These are phyloP conservation scores for Thunnus maccoyii DNA, from an alignment of 2,113 vertebrate species.

Conservation along the genomic window DNA sequence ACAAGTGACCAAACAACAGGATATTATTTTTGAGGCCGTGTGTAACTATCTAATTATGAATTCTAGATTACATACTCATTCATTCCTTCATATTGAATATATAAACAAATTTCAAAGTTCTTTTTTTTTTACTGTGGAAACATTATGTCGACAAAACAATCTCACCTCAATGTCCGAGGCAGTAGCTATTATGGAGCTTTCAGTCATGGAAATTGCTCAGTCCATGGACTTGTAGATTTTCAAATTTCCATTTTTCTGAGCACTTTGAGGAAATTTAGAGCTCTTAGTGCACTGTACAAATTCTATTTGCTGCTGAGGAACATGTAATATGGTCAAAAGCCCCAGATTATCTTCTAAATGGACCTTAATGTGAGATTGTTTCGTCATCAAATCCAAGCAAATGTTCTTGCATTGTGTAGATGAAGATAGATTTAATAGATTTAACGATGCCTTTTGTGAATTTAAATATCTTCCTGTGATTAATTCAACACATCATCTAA, in stretches of 20 bases:
- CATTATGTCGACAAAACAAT: background rate
- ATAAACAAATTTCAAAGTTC: background rate
- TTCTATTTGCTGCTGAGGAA: background rate
- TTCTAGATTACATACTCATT: background rate
- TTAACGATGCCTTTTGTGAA: background rate
- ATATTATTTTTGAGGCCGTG: background rate
- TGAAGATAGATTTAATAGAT: no score
- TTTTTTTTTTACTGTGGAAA: background rate
- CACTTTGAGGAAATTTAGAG: background rate
- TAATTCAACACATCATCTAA: background rate
- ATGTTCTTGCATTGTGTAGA: background rate
- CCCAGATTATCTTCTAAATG: background rate
- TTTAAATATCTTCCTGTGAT: background rate
- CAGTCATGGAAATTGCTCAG: background rate
- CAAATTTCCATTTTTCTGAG: background rate
- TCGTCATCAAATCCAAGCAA: background rate
- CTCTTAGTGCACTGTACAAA: no score
- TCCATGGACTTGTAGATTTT: background rate
- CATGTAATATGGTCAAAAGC: background rate
- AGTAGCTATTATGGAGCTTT: slow-evolving; percentile 1
- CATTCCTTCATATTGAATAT: background rate
- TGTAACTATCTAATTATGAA: background rate
- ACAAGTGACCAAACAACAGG: no score
- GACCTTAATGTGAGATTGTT: background rate
- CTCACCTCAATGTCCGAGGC: background rate